A percentile compares a stretch with the other conserved stretches of the same genome.
Evolutionary conservation across 2,797 vertebrate species (phyloP).

Genomic region (Artibeus jamaicensis): DNA sequence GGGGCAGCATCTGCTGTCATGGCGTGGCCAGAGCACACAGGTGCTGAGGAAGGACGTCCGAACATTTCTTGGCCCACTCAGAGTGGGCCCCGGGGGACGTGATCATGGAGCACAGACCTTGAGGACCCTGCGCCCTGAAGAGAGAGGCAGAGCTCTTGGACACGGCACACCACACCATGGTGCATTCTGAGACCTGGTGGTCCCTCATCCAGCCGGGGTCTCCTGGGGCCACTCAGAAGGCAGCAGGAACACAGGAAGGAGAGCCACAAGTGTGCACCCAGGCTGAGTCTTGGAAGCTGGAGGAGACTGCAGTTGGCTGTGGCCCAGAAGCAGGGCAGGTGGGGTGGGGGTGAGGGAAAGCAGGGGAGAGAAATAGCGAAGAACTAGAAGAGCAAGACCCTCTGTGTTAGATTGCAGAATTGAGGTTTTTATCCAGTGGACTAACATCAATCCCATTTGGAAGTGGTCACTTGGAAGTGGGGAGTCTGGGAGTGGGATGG

Average conservation of each 20-base stretch:
- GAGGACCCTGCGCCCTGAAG: not conserved
- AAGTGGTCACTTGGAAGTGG: not conserved
- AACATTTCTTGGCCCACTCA: not conserved
- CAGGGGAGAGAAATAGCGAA: rapidly evolving
- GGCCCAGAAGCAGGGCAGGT: too few relatives aligned
- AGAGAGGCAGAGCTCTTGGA: not conserved
- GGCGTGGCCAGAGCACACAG: rapidly evolving
- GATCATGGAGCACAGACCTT: not conserved
- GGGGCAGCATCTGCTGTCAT: not conserved
- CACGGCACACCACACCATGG: not conserved
- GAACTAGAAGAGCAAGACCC: not conserved
- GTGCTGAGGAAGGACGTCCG: not conserved
- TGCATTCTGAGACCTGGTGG: not conserved
- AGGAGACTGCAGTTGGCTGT: not conserved
- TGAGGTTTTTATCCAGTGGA: not conserved
- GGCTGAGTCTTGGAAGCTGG: not conserved
- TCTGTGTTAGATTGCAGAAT: not conserved
- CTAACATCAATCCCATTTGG: not conserved
- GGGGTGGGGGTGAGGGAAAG: not conserved
- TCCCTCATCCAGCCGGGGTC: not conserved
- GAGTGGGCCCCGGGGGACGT: rapidly evolving
- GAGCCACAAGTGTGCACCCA: rapidly evolving
- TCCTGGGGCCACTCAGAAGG: not conserved
- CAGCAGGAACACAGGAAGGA: not conserved
- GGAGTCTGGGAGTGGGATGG: not conserved